Percentiles rank a stretch among this genome's conserved stretches.
These are phyloP conservation scores for Stegodyphus mimosarum DNA, from an alignment of 1,140 invertebrate genomes.

Conservation along the genomic window DNA sequence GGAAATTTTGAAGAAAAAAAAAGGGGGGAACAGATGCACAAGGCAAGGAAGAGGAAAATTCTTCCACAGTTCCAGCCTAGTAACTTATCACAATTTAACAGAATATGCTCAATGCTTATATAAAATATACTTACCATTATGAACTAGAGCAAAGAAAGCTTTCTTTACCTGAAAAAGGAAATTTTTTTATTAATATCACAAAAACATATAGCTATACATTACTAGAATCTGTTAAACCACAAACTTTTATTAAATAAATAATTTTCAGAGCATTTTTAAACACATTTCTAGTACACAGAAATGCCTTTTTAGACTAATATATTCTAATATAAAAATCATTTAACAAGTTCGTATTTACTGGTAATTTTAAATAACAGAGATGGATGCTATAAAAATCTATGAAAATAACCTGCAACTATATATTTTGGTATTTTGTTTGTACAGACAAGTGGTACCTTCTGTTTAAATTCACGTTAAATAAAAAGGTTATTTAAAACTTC, in stretches of 20 bases:
- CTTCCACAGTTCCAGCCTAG: neutral
- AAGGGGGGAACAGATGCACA: neutral
- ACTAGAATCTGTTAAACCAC: neutral
- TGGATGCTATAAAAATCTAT: too few species aligned
- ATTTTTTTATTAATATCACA: constrained; percentile 3
- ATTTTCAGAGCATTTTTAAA: neutral
- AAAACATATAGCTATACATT: neutral
- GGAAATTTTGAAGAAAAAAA: neutral
- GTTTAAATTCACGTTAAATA: too few species aligned
- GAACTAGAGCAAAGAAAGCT: constrained; percentile 97
- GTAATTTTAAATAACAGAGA: too few species aligned
- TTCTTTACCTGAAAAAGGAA: constrained; percentile 80
- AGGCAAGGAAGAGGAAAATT: neutral
- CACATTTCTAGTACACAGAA: neutral
- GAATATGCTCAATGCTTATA: neutral
- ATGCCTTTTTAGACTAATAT: neutral
- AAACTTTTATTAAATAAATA: neutral
- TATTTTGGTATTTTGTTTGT: too few species aligned
- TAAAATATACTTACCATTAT: constrained; percentile 82
- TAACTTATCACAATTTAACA: neutral
- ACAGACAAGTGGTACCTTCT: too few species aligned
- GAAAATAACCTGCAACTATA: too few species aligned
- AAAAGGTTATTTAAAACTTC: too few species aligned
- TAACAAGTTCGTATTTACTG: neutral
- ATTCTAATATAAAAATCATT: neutral